Conservation (phyloP, 2,888 invertebrate genomes). For the Scrobipalpa atriplicella region DNA sequence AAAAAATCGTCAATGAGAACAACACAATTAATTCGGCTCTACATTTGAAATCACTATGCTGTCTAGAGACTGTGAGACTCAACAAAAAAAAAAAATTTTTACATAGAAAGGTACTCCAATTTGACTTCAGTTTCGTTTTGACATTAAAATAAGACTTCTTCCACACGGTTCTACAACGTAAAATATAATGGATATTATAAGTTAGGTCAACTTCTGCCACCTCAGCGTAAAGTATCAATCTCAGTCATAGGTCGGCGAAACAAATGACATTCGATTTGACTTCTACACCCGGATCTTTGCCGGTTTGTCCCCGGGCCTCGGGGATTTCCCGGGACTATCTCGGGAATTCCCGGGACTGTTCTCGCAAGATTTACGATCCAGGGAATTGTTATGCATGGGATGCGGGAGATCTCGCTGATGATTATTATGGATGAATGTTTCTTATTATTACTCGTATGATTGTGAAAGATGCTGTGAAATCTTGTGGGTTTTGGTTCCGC, state of each 20-base stretch:
- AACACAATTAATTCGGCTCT: no score
- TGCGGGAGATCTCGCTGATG: neutral
- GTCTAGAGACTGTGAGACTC: no score
- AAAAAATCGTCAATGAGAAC: no score
- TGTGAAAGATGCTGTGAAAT: neutral
- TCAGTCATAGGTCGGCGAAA: neutral
- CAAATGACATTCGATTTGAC: conserved; percentile 6
- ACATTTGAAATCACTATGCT: no score
- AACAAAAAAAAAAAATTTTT: no score
- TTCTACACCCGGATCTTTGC: neutral
- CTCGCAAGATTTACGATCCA: conserved; percentile 4
- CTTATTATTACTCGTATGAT: neutral
- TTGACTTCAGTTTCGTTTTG: no score
- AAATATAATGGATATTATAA: neutral
- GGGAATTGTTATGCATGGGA: conserved; percentile 13
- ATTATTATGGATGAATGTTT: conserved; percentile 2
- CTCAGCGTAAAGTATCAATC: neutral
- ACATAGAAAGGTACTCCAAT: no score
- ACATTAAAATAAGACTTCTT: no score
- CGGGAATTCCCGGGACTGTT: neutral
- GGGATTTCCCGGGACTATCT: neutral
- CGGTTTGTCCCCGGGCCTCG: neutral
- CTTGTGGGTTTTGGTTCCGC: no score
- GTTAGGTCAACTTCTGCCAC: neutral
- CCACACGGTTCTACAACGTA: neutral